phyloP scores from a whole-genome alignment of 2,113 vertebrate species.

The Bufo gargarizans region DNA sequence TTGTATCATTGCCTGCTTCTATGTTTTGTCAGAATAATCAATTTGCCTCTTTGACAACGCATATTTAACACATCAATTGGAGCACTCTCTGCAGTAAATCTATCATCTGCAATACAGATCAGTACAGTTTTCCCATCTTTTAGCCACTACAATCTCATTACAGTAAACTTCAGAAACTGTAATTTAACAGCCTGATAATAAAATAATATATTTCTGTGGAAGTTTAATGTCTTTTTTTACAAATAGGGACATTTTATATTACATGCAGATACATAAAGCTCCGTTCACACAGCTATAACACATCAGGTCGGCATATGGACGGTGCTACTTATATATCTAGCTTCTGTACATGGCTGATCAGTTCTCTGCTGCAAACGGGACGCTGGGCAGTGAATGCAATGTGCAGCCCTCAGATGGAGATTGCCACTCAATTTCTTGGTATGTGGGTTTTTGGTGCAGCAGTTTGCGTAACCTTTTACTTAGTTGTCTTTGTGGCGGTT shows the following conservation, averaged over 20 bases:
- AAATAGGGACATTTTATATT: background rate
- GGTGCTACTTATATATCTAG: background rate
- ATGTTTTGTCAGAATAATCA: conserved; percentile 1
- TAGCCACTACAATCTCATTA: background rate
- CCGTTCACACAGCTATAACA: background rate
- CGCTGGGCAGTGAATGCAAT: background rate
- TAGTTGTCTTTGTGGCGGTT: too few species aligned
- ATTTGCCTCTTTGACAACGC: conserved; percentile 7
- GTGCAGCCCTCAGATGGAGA: background rate
- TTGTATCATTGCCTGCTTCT: background rate
- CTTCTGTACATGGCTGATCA: background rate
- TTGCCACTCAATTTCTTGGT: too few species aligned
- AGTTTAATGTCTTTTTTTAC: background rate
- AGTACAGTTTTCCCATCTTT: background rate
- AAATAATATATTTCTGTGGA: background rate
- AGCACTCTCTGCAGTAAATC: conserved; percentile 1
- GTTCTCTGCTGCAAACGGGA: too few species aligned
- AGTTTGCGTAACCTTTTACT: too few species aligned
- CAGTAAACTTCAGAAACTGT: background rate
- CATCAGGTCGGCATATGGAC: background rate
- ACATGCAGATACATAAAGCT: background rate
- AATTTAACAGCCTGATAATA: background rate
- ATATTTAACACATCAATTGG: conserved; percentile 15
- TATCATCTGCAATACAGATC: background rate
- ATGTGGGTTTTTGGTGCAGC: too few species aligned